Conservation (phyloP, 2,888 invertebrate species). For the Andrena dorsata region DNA sequence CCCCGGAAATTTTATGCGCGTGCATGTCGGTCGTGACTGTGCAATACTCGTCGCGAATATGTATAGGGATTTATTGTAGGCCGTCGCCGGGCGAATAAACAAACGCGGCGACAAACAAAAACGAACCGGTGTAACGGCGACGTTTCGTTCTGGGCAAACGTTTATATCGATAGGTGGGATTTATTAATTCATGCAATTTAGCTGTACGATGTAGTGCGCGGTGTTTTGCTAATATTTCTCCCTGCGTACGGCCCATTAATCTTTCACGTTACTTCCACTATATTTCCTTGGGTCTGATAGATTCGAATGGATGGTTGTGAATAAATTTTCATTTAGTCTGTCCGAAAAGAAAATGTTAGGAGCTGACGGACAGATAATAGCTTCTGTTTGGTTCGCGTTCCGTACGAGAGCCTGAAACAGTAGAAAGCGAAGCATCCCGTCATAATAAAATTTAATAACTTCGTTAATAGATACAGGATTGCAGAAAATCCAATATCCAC, state of each 20-base stretch:
- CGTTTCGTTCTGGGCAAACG: conserved; percentile 2
- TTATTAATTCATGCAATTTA: conserved; percentile 1
- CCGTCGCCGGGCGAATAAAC: conserved; percentile 13
- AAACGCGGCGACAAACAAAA: conserved; percentile 15
- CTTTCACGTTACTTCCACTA: background rate
- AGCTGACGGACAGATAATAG: too few relatives aligned
- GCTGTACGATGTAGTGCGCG: background rate
- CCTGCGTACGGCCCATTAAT: background rate
- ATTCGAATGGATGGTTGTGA: background rate
- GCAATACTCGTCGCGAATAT: background rate
- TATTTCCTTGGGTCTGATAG: background rate
- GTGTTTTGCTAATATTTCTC: background rate
- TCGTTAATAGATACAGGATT: conserved; percentile 5
- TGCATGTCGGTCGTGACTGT: background rate
- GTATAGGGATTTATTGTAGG: conserved; percentile 17
- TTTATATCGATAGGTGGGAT: background rate
- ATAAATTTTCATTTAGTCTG: background rate
- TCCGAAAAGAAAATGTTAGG: too few relatives aligned
- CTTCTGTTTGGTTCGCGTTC: too few relatives aligned
- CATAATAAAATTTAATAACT: too few relatives aligned
- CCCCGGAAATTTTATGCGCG: background rate
- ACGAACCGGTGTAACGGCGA: background rate
- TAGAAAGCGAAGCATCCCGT: too few relatives aligned
- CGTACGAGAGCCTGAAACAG: too few relatives aligned
- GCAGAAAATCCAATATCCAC: conserved; percentile 15